phyloP scores from a whole-genome alignment of 2,113 vertebrate species.

The Macquaria australasica region DNA sequence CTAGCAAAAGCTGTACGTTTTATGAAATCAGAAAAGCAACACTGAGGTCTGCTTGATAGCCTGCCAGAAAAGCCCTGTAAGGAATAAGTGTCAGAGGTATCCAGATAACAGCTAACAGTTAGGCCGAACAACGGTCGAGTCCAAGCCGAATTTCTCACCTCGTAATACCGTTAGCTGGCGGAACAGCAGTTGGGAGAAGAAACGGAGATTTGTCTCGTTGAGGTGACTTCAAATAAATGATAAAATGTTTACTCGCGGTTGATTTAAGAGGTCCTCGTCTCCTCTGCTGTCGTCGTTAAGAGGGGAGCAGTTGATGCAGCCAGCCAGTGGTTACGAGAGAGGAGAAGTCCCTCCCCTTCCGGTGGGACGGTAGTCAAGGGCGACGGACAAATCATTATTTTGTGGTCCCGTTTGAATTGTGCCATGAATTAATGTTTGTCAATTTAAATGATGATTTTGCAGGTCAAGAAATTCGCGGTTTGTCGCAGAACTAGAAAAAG shows the following conservation, averaged over 20 bases:
- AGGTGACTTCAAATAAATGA: too few relatives aligned
- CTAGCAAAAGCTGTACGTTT: not conserved
- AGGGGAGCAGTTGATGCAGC: not conserved
- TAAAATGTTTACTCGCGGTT: not conserved
- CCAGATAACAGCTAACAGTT: not conserved
- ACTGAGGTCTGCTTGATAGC: not conserved
- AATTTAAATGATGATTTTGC: too few relatives aligned
- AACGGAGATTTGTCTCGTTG: not conserved
- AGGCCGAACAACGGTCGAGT: constrained; percentile 13
- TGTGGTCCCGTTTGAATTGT: too few relatives aligned
- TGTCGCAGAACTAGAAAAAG: too few relatives aligned
- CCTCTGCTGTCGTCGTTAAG: not conserved
- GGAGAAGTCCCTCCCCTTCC: too few relatives aligned
- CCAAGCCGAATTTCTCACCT: constrained; percentile 45
- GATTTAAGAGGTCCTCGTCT: not conserved
- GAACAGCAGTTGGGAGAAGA: not conserved
- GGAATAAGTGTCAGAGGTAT: not conserved
- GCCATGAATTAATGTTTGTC: too few relatives aligned
- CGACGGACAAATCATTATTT: too few relatives aligned
- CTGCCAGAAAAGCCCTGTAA: not conserved
- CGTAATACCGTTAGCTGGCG: not conserved
- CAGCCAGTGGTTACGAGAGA: not conserved
- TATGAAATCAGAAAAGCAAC: not conserved
- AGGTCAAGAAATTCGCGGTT: too few relatives aligned
- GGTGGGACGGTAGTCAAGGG: too few relatives aligned